phyloP scores from a whole-genome alignment of 2,888 invertebrate species.

The Archips crataeganus region DNA sequence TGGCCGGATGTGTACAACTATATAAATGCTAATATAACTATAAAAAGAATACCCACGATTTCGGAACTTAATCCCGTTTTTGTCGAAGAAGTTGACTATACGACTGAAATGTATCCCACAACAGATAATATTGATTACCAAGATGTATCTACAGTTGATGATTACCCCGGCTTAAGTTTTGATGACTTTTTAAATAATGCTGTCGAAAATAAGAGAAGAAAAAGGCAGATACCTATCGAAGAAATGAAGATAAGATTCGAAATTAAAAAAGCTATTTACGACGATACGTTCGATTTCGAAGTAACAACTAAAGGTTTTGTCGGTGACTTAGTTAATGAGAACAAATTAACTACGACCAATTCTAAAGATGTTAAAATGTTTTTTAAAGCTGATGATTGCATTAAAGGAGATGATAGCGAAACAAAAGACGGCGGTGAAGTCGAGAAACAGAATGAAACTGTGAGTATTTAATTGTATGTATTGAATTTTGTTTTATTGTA shows the following conservation, averaged over 20 bases:
- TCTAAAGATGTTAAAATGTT: slow-evolving; percentile 64
- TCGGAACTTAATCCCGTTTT: slow-evolving; percentile 68
- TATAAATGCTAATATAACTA: slow-evolving; percentile 75
- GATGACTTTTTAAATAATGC: slow-evolving; percentile 58
- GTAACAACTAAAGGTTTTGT: slow-evolving; percentile 51
- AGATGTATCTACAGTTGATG: slow-evolving; percentile 50
- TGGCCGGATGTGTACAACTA: slow-evolving; percentile 79
- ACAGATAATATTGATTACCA: slow-evolving; percentile 59
- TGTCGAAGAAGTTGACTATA: slow-evolving; percentile 54
- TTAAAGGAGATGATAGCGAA: slow-evolving; percentile 19
- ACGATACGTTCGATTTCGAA: slow-evolving; percentile 66
- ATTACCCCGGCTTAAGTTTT: slow-evolving; percentile 56
- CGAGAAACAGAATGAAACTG: neutral
- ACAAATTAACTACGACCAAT: slow-evolving; percentile 58
- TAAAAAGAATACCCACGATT: slow-evolving; percentile 72
- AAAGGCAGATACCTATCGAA: slow-evolving; percentile 40
- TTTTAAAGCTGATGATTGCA: slow-evolving; percentile 36
- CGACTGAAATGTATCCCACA: slow-evolving; percentile 60
- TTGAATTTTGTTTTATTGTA: neutral
- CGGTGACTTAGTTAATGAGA: slow-evolving; percentile 63
- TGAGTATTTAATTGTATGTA: slow-evolving; percentile 29
- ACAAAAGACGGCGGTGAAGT: neutral
- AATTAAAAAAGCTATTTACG: slow-evolving; percentile 42
- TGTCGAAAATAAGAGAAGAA: slow-evolving; percentile 49
- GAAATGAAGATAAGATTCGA: slow-evolving; percentile 37